phyloP scores from a whole-genome alignment of 2,797 vertebrate genomes.

The Meda fulgida region DNA sequence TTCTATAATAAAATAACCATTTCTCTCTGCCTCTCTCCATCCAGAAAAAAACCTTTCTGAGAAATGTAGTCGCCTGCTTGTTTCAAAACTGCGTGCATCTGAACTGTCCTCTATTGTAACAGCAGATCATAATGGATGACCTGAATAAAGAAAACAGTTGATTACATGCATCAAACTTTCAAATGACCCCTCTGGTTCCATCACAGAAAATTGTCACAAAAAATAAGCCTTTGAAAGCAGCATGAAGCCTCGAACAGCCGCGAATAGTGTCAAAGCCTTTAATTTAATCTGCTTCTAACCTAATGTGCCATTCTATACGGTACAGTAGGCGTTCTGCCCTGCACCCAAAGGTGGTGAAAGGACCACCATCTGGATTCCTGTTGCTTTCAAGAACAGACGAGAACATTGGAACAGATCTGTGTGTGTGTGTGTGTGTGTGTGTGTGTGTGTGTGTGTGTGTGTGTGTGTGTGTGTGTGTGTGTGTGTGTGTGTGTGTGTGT shows the following conservation, averaged over 20 bases:
- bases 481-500: conserved; percentile 3
- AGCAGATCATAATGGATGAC: conserved; percentile 33
- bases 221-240: conserved; percentile 25
- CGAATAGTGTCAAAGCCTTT: conserved; percentile 16
- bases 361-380: conserved; percentile 24
- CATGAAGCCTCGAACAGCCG: neutral
- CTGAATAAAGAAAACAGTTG: conserved; percentile 39
- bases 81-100: neutral
- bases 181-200: conserved; percentile 18
- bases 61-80: neutral
- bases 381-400: conserved; percentile 27
- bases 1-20: neutral
- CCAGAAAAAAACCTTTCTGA: conserved; percentile 5
- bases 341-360: conserved; percentile 12
- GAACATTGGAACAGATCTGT: neutral
- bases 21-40: neutral
- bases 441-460: conserved; percentile 13
- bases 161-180: conserved; percentile 37
- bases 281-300: conserved; percentile 19
- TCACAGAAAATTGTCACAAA: conserved; percentile 35
- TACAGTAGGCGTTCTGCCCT: conserved; percentile 7
- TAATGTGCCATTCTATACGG: conserved; percentile 7
- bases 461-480: conserved; percentile 5
- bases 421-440: conserved; percentile 4
- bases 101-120: conserved; percentile 13